Evolutionary conservation across 2,113 vertebrate genomes (phyloP).

Genomic region (Pachycephala philippinensis): DNA sequence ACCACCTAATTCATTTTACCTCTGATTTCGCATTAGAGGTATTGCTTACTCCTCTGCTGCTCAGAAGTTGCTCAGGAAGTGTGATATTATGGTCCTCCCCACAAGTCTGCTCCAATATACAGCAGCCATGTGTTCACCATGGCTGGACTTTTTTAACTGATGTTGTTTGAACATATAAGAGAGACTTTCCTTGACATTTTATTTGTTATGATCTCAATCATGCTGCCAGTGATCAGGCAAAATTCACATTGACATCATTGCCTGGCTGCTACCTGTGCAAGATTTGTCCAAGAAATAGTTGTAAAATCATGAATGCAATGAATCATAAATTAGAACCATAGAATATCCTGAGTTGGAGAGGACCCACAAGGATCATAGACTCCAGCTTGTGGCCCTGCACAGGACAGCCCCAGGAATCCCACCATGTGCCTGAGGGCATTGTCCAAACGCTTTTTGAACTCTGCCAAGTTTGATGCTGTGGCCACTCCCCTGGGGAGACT

Average conservation of each 20-base stretch:
- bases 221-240: neutral
- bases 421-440: neutral
- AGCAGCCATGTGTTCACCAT: neutral
- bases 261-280: neutral
- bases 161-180: neutral
- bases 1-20: constrained; percentile 34
- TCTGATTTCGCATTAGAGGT: constrained; percentile 2
- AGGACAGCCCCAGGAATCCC: neutral
- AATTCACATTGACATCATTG: neutral
- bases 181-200: neutral
- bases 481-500: neutral
- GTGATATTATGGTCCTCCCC: neutral
- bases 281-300: neutral
- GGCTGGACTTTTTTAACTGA: neutral
- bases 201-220: neutral
- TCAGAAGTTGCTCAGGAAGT: neutral
- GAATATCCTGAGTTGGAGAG: neutral
- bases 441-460: neutral
- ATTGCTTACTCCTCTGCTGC: constrained; percentile 28
- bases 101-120: neutral
- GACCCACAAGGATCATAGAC: neutral
- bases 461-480: neutral
- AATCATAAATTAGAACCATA: neutral
- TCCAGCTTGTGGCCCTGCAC: neutral
- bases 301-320: neutral